phyloP scores from a whole-genome alignment of 2,113 vertebrate genomes.

The Stigmatopora nigra region DNA sequence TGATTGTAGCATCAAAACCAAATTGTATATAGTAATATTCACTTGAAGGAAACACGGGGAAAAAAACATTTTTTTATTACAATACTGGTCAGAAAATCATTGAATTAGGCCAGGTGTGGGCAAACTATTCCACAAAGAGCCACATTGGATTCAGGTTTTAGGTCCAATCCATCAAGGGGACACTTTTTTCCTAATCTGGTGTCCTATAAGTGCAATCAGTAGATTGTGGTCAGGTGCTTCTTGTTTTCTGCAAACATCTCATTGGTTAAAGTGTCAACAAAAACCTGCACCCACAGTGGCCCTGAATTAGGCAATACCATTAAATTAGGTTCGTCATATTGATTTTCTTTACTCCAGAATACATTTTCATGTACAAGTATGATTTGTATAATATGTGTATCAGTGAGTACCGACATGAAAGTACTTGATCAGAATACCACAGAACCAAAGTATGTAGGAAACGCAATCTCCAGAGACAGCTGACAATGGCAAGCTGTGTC shows the following conservation, averaged over 20 bases:
- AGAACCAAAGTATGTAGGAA: constrained; percentile 30
- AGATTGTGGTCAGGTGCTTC: too few relatives aligned
- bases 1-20: constrained; percentile 1
- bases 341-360: background rate
- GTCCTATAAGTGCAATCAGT: too few relatives aligned
- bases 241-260: too few relatives aligned
- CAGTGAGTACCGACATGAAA: constrained; percentile 30
- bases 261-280: too few relatives aligned
- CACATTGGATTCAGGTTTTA: too few relatives aligned
- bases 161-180: too few relatives aligned
- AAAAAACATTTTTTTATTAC: background rate
- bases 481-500: constrained; percentile 52
- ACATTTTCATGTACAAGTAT: background rate
- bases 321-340: too few relatives aligned
- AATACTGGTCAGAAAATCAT: background rate
- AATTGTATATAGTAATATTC: constrained; percentile 5
- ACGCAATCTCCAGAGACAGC: constrained; percentile 27
- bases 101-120: too few relatives aligned
- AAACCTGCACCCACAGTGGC: too few relatives aligned
- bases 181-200: too few relatives aligned
- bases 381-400: constrained; percentile 9
- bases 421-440: constrained; percentile 41
- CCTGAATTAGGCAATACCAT: too few relatives aligned
- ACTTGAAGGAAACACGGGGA: background rate
- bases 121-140: too few relatives aligned